phyloP scores from a whole-genome alignment of 2,888 invertebrate species.

The Idaea biselata region DNA sequence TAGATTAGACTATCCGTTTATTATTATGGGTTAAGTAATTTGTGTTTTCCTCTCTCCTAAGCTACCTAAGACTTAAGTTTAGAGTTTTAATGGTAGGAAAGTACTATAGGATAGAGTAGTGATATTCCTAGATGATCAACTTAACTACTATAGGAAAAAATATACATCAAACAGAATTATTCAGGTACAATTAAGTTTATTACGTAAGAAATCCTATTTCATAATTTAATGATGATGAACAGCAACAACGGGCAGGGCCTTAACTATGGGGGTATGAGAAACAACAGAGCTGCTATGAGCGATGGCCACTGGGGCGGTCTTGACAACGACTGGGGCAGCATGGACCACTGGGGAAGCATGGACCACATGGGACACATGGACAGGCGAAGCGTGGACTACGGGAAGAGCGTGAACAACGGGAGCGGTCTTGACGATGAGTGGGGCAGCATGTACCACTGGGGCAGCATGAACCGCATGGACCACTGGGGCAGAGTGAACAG shows the following conservation, averaged over 20 bases:
- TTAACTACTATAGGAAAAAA: not conserved
- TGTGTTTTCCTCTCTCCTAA: too few species aligned
- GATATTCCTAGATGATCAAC: too few species aligned
- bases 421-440: conserved; percentile 43
- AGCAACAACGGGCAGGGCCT: conserved; percentile 59
- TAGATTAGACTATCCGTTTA: too few species aligned
- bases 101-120: too few species aligned
- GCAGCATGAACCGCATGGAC: conserved; percentile 48
- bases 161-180: conserved; percentile 5
- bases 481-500: conserved; percentile 49
- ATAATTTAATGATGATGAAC: conserved; percentile 58
- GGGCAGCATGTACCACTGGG: conserved; percentile 40
- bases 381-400: conserved; percentile 44
- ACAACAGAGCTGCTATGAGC: conserved; percentile 69
- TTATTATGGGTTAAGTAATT: too few species aligned
- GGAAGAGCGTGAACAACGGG: conserved; percentile 53
- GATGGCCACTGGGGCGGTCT: conserved; percentile 64
- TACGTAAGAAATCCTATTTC: conserved; percentile 26
- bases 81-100: too few species aligned
- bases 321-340: conserved; percentile 56
- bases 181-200: conserved; percentile 29
- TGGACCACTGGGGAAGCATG: conserved; percentile 50
- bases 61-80: too few species aligned
- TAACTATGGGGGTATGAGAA: conserved; percentile 56
- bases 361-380: conserved; percentile 45